phyloP scores from a whole-genome alignment of 2,113 vertebrate genomes.

The Piprites chloris region DNA sequence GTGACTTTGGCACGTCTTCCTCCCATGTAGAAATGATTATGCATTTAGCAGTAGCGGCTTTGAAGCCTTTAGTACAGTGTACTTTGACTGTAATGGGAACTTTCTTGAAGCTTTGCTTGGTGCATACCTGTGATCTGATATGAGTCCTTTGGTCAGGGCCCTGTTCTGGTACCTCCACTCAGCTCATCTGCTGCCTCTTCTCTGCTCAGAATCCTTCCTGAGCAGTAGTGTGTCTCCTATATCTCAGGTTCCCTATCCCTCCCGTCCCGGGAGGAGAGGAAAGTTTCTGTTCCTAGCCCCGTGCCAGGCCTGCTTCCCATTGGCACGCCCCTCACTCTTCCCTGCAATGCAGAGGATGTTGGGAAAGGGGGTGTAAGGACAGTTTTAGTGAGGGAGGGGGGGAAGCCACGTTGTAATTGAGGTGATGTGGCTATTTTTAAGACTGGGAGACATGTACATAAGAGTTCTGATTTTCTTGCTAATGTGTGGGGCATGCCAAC shows the following conservation, averaged over 20 bases:
- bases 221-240: accelerated
- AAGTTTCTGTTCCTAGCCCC: neutral
- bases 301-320: neutral
- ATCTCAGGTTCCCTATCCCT: neutral
- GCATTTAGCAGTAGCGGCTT: neutral
- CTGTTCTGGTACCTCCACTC: neutral
- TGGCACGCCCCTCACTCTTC: neutral
- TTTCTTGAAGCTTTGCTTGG: neutral
- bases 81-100: neutral
- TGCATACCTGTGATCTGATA: accelerated
- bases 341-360: neutral
- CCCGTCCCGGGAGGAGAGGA: neutral
- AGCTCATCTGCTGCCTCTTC: neutral
- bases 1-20: neutral
- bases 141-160: neutral
- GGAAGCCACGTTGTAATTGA: neutral
- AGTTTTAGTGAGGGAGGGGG: too few species aligned
- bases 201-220: neutral
- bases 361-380: neutral
- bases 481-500: neutral
- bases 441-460: neutral
- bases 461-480: neutral
- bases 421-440: neutral
- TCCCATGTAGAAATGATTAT: neutral
- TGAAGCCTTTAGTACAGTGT: neutral